Percentiles rank a stretch among this genome's conserved stretches.
Conservation (phyloP, 2,797 vertebrate genomes). For the Orientallactaga sibirica region DNA sequence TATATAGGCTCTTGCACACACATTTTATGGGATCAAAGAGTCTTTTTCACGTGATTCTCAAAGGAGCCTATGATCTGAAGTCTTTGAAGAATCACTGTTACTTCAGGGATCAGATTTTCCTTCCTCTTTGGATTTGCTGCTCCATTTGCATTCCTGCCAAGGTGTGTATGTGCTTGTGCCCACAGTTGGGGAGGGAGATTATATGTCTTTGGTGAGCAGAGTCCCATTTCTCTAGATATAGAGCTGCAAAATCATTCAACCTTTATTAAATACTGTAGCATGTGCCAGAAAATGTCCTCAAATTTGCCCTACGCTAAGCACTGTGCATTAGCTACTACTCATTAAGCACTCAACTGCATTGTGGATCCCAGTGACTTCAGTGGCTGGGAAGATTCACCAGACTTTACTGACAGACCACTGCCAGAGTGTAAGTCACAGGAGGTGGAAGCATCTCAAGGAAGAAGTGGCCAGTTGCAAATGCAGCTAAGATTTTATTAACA, state of each 20-base stretch:
- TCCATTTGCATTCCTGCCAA: slow-evolving; percentile 1
- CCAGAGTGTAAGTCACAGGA: not conserved
- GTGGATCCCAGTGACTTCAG: not conserved
- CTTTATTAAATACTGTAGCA: not conserved
- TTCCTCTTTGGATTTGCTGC: slow-evolving; percentile 12
- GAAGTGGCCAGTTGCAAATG: not conserved
- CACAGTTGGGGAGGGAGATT: not conserved
- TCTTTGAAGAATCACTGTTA: not conserved
- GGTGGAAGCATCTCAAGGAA: not conserved
- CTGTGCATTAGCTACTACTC: not conserved
- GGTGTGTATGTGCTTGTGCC: not conserved
- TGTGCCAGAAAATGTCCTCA: slow-evolving; percentile 25
- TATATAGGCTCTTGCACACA: not conserved
- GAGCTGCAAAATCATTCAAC: slow-evolving; percentile 44
- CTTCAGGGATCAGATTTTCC: not conserved
- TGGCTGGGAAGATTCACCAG: not conserved
- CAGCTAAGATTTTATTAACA: slow-evolving; percentile 1
- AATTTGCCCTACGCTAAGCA: not conserved
- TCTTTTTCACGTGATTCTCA: slow-evolving; percentile 19
- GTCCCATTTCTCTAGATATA: slow-evolving; percentile 4
- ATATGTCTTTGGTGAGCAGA: slow-evolving; percentile 4
- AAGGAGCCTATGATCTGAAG: not conserved
- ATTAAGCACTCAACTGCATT: not conserved
- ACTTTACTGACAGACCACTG: not conserved
- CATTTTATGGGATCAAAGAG: not conserved